Evolutionary conservation across 1,140 invertebrate species (phyloP), one percentile per base, ranked within the genome.

Genomic region (Babylonia areolata): DNA sequence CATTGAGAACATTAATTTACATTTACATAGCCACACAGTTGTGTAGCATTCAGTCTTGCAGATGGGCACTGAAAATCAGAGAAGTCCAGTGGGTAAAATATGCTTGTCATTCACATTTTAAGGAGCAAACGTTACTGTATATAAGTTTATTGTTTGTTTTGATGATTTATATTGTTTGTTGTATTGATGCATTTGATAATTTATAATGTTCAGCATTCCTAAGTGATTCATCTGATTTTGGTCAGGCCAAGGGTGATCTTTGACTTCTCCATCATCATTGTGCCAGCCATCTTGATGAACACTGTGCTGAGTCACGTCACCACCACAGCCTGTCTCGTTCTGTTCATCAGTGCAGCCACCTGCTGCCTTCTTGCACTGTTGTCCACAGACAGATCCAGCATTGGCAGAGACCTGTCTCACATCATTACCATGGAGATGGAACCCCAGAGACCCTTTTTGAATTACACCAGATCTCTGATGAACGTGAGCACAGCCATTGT

Each of bases 401-500:
- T 46, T n/a, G 31, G 37, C 54, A 31, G 78, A 37, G 86, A 81
- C 75, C 31, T 84, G 20, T 37, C 42, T 69, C 40, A 69, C 35
- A 64, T 84, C 15, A 77, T 86, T 17, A 37, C 85, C 12, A 84
- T 86, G 35, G 33, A 87, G 20, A 88, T 91, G 81, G 75, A 86
- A 35, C 39, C 80, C 1, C 85, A 85, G 78, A 89, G 90, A 86
- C 79, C 86, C 2, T 93, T 93, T 86, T 89, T 93, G 20, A 88
- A 88, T 5, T 96, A 96, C 90, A 96, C 96, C 85, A 91, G 94
- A 85, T 92, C 93, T 15, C 90, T 91, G 86, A 89, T 97, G 0
- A 97, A 97, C 91, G 92, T 98, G 20, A 95, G 96, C 64, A 98
- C 98, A 37, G 95, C 96, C 1, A 95, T 98, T 87, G 97, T 96